phyloP scores from a whole-genome alignment of 2,797 vertebrate genomes.

The Anguilla obscura region DNA sequence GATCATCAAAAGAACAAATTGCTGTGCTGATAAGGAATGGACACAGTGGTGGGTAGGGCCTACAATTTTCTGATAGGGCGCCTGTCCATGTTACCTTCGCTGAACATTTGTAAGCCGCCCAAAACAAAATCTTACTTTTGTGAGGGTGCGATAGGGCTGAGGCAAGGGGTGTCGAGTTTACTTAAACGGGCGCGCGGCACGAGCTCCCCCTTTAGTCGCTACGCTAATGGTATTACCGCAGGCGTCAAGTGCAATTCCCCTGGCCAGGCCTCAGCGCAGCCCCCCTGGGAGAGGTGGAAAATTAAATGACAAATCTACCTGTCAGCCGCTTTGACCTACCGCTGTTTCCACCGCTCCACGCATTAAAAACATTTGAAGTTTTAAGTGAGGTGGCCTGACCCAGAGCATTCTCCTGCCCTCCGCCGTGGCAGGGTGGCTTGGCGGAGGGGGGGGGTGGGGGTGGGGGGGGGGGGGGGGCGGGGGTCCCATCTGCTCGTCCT shows the following conservation, averaged over 20 bases:
- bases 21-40: background rate
- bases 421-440: background rate
- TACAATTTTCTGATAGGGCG: background rate
- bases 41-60: background rate
- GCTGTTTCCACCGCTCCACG: conserved; percentile 12
- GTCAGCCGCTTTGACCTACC: conserved; percentile 22
- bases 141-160: background rate
- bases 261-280: conserved; percentile 18
- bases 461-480: too few species aligned
- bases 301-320: conserved; percentile 36
- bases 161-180: background rate
- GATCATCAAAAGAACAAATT: background rate
- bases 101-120: background rate
- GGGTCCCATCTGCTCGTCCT: background rate
- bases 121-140: background rate
- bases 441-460: too few species aligned
- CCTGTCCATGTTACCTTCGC: background rate
- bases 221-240: conserved; percentile 30
- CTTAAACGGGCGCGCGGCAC: conserved; percentile 22
- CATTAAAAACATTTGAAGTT: conserved; percentile 29
- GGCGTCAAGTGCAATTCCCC: conserved; percentile 25
- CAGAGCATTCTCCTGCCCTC: conserved; percentile 16
- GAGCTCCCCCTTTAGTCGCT: conserved; percentile 11
- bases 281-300: conserved; percentile 22
- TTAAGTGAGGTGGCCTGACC: conserved; percentile 24